phyloP scores from a whole-genome alignment of 1,140 invertebrate species.

The Araneus ventricosus region DNA sequence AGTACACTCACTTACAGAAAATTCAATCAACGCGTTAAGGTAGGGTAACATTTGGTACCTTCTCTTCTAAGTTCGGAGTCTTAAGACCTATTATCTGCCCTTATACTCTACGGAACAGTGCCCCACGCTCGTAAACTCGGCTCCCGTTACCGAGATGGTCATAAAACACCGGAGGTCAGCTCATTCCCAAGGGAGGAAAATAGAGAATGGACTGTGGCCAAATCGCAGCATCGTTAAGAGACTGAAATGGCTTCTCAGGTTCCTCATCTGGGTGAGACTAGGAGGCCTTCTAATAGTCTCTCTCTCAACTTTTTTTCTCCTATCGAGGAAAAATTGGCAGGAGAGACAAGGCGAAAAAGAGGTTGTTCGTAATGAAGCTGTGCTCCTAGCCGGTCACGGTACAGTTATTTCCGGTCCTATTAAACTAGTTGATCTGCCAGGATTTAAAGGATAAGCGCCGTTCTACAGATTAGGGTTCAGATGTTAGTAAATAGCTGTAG shows the following conservation, averaged over 20 bases:
- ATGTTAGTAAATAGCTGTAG: too few species aligned
- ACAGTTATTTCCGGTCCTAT: not conserved
- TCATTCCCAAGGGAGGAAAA: too few species aligned
- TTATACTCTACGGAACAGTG: too few species aligned
- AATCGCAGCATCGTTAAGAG: too few species aligned
- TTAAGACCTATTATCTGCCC: too few species aligned
- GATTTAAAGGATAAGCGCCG: not conserved
- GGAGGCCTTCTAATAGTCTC: not conserved
- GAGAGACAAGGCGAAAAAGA: not conserved
- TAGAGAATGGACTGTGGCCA: too few species aligned
- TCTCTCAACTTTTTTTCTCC: not conserved
- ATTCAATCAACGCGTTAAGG: not conserved
- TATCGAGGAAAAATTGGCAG: not conserved
- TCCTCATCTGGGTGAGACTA: too few species aligned
- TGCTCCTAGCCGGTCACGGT: not conserved
- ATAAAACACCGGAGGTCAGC: too few species aligned
- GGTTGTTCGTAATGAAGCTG: not conserved
- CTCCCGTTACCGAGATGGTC: not conserved
- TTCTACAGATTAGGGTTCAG: not conserved
- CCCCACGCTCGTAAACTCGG: not conserved
- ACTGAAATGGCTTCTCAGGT: too few species aligned
- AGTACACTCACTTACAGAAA: not conserved
- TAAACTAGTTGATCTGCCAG: not conserved
- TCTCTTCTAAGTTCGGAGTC: too few species aligned
- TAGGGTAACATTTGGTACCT: not conserved